These are phyloP conservation scores for Carollia perspicillata DNA, from an alignment of 2,113 vertebrate genomes.

Conservation along the genomic window DNA sequence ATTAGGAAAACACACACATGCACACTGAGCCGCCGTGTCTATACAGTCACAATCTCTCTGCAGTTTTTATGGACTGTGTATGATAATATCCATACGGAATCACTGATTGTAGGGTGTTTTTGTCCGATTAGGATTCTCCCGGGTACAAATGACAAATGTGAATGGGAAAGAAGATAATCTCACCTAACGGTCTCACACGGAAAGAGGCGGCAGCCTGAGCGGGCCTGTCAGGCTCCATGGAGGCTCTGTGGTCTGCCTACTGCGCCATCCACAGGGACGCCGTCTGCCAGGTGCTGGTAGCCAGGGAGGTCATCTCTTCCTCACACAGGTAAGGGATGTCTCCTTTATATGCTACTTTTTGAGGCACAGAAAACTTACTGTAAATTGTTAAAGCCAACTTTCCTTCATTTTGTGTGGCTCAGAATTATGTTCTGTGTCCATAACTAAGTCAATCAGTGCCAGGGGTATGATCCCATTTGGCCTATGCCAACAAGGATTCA, in stretches of 20 bases:
- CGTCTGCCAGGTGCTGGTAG: background rate
- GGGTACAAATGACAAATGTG: background rate
- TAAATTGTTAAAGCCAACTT: background rate
- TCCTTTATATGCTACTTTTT: background rate
- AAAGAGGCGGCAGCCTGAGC: background rate
- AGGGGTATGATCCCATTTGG: background rate
- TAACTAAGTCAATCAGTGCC: background rate
- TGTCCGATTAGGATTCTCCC: background rate
- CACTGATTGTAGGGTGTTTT: background rate
- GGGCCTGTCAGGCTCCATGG: background rate
- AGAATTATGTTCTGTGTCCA: background rate
- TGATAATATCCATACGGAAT: background rate
- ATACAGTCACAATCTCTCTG: background rate
- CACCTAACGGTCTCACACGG: background rate
- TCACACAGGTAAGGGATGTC: background rate
- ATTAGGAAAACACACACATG: background rate
- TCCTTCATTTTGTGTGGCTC: background rate
- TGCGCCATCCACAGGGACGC: background rate
- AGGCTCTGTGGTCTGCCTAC: background rate
- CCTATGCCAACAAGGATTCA: background rate
- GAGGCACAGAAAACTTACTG: background rate
- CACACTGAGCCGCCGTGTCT: background rate
- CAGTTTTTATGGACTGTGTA: background rate
- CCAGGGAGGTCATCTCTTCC: background rate
- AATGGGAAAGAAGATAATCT: background rate